Percentiles rank a stretch among this genome's conserved stretches.
Evolutionary conservation across 2,888 invertebrate species (phyloP).

Genomic region (Mesoligia furuncula): DNA sequence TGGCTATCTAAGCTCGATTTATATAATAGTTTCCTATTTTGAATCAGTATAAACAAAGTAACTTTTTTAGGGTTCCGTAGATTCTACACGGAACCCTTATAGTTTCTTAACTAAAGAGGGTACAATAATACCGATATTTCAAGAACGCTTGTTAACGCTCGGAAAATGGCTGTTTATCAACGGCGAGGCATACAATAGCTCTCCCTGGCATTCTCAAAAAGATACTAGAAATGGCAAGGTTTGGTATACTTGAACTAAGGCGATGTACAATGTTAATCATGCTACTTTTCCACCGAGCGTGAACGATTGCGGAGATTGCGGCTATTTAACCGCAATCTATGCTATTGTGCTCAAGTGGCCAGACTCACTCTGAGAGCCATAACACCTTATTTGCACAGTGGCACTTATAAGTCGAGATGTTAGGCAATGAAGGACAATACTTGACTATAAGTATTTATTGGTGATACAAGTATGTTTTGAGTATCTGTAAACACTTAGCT

Average conservation of each 20-base stretch:
- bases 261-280: slow-evolving; percentile 70
- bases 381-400: slow-evolving; percentile 71
- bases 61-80: no score
- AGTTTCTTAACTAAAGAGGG: slow-evolving; percentile 97
- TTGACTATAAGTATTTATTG: slow-evolving; percentile 74
- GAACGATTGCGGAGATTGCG: no score
- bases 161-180: slow-evolving; percentile 95
- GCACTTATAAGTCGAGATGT: slow-evolving; percentile 74
- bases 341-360: slow-evolving; percentile 94
- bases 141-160: slow-evolving; percentile 94
- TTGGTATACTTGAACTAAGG: slow-evolving; percentile 92
- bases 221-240: slow-evolving; percentile 93
- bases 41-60: no score
- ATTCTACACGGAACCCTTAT: no score
- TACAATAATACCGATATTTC: slow-evolving; percentile 95
- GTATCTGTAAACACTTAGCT: no score
- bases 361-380: slow-evolving; percentile 79
- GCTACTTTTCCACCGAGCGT: slow-evolving; percentile 71
- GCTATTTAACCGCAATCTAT: slow-evolving; percentile 88
- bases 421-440: slow-evolving; percentile 73
- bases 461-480: not conserved
- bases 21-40: no score
- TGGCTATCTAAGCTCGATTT: no score
- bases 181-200: slow-evolving; percentile 95
- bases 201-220: slow-evolving; percentile 95